phyloP scores from a whole-genome alignment of 2,797 vertebrate genomes.

The Yasuhikotakia modesta region DNA sequence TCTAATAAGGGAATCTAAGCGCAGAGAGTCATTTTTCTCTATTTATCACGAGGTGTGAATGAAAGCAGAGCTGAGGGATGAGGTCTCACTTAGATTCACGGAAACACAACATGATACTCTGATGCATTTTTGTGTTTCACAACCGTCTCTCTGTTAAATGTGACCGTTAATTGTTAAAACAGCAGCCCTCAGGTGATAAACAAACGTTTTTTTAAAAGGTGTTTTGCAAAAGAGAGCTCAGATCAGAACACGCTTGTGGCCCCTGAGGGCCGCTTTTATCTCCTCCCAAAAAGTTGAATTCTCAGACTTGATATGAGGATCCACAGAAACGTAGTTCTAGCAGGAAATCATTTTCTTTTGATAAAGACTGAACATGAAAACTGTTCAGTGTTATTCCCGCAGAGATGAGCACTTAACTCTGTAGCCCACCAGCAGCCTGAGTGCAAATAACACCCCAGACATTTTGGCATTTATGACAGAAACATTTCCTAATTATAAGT shows the following conservation, averaged over 20 bases:
- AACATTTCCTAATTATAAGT: slow-evolving; percentile 49
- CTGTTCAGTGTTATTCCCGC: slow-evolving; percentile 23
- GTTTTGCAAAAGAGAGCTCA: background rate
- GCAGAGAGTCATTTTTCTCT: slow-evolving; percentile 1
- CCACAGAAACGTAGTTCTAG: background rate
- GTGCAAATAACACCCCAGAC: slow-evolving; percentile 51
- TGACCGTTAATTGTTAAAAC: too few species aligned
- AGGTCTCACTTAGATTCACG: background rate
- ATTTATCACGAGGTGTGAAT: slow-evolving; percentile 3
- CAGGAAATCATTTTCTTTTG: background rate
- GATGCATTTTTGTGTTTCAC: background rate
- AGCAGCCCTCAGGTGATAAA: too few species aligned
- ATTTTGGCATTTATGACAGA: slow-evolving; percentile 68
- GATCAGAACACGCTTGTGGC: background rate
- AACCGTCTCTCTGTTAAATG: background rate
- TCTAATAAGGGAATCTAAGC: slow-evolving; percentile 18
- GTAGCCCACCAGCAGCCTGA: slow-evolving; percentile 56
- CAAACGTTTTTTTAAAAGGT: too few species aligned
- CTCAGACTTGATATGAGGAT: too few species aligned
- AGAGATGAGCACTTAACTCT: slow-evolving; percentile 8
- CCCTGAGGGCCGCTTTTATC: background rate
- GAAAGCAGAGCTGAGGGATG: slow-evolving; percentile 12
- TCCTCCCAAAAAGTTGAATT: slow-evolving; percentile 1
- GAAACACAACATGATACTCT: background rate
- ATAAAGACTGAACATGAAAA: slow-evolving; percentile 1